Conservation (phyloP, 2,113 vertebrate genomes). For the Aldabrachelys gigantea region DNA sequence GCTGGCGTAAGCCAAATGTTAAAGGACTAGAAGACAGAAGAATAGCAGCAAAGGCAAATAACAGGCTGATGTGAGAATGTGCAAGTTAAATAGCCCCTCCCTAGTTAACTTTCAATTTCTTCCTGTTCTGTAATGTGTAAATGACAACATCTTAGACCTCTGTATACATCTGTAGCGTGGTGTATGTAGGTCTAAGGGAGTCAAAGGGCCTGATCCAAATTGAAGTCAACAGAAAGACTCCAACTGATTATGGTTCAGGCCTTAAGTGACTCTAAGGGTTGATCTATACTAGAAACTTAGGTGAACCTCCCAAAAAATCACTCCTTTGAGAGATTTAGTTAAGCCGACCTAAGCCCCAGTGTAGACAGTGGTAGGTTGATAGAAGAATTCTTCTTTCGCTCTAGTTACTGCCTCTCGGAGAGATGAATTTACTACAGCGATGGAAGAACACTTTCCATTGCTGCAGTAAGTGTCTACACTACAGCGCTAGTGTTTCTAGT, state of each 20-base stretch:
- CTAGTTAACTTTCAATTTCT: accelerated
- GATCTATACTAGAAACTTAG: too few species aligned
- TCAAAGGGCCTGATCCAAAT: background rate
- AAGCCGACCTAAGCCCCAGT: too few species aligned
- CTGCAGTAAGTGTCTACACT: too few species aligned
- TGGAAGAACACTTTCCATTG: too few species aligned
- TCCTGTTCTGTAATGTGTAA: accelerated
- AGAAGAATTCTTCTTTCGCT: too few species aligned
- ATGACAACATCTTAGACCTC: background rate
- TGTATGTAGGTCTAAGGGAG: background rate
- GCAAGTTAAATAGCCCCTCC: background rate
- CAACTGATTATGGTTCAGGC: background rate
- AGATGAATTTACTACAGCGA: too few species aligned
- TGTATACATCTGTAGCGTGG: accelerated
- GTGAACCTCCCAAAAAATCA: too few species aligned
- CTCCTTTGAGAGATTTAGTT: too few species aligned
- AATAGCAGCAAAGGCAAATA: background rate
- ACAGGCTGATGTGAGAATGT: background rate
- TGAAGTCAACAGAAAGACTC: background rate
- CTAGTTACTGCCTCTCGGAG: too few species aligned
- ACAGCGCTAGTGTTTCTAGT: too few species aligned
- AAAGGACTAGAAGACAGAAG: background rate
- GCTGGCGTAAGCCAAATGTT: too few species aligned
- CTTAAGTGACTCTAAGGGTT: background rate
- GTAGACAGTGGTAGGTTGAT: too few species aligned